phyloP scores from a whole-genome alignment of 2,888 invertebrate species.

The Melanotus villosus region DNA sequence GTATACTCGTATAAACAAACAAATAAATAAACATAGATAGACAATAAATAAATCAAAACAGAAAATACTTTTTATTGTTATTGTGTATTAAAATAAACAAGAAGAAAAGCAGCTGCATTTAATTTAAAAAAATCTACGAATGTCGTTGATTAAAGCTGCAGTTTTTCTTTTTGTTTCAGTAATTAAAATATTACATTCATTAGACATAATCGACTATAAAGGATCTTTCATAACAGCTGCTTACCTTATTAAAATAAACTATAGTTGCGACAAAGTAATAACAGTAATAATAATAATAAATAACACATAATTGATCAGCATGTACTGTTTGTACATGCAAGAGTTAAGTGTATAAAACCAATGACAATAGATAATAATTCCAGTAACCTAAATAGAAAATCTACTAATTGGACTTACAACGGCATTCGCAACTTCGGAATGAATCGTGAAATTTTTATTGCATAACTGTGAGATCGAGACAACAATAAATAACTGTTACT shows the following conservation, averaged over 20 bases:
- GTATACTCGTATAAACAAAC: no score
- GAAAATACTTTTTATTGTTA: no score
- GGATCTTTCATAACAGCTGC: neutral
- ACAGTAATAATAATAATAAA: slow-evolving; percentile 5
- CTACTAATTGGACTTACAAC: neutral
- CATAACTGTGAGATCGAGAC: slow-evolving; percentile 16
- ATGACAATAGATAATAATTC: slow-evolving; percentile 3
- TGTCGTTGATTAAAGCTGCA: no score
- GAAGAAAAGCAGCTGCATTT: no score
- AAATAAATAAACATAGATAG: no score
- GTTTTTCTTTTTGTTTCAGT: no score
- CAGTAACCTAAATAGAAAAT: slow-evolving; percentile 20
- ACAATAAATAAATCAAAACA: no score
- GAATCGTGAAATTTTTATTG: neutral
- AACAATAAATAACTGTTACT: slow-evolving; percentile 15
- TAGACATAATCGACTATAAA: no score
- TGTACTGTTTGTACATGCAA: neutral
- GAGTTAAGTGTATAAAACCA: neutral
- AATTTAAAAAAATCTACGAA: no score
- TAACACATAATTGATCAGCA: neutral
- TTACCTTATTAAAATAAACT: neutral
- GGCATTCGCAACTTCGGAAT: neutral
- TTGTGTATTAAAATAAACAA: no score
- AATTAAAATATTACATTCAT: no score
- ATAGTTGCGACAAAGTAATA: neutral